Base-by-base conservation (phyloP, 2,888 invertebrate genomes). In the Corythucha ciliata region DNA sequence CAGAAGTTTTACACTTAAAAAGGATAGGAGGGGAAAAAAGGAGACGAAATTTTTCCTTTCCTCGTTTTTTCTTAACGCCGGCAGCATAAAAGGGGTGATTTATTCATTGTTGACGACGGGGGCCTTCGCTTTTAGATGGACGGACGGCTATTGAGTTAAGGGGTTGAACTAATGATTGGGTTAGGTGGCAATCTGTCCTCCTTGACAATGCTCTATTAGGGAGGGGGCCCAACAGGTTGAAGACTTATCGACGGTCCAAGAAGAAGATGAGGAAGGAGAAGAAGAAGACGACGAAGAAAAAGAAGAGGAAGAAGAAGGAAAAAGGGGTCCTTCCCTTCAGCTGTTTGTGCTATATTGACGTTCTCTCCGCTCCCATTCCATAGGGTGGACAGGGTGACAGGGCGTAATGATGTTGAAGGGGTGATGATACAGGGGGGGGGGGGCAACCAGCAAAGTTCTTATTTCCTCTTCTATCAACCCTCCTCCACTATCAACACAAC, bases 51-150 rank as follows among this genome's bases (percentile, higher is more conserved):
- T n/a, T n/a, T n/a, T n/a, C n/a, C n/a, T n/a, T n/a, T n/a, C n/a
- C n/a, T n/a, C n/a, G n/a, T n/a, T n/a, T n/a, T n/a, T n/a, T n/a
- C n/a, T n/a, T n/a, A n/a, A n/a, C n/a, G n/a, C n/a, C n/a, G n/a
- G 29, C 8, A 29, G 29, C 8, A n/a, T 29, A n/a, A 29, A 29
- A n/a, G 29, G n/a, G 29, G 29, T 29, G 29, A 29, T 29, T 29
- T 29, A 29, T 29, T 29, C 29, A 29, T 29, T 29, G 29, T 29
- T 29, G 29, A 29, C 29, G 29, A n/a, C n/a, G n/a, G 29, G 29
- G 8, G 8, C n/a, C n/a, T 8, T 29, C n/a, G 29, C n/a, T 29
- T 10, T 10, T 29, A n/a, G 29, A 29, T n/a, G 29, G n/a, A 29
- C 8, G n/a, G 29, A n/a, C 29, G n/a, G 29, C 8, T 29, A 29